phyloP scores from a whole-genome alignment of 1,140 invertebrate species.

The Hydropsyche tenuis region DNA sequence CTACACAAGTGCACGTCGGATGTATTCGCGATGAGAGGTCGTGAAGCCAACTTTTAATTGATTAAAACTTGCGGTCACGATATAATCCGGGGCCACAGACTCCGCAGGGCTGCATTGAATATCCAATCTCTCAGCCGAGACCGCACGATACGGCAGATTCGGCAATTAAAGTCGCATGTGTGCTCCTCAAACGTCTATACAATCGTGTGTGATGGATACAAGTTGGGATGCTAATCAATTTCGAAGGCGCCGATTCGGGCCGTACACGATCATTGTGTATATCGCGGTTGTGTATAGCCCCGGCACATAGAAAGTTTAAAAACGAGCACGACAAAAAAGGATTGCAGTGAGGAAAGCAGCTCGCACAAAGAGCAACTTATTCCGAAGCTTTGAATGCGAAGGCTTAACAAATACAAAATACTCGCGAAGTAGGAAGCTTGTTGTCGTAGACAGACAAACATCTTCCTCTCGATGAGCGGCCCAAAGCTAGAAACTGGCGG shows the following conservation, averaged over 20 bases:
- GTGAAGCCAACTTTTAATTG: constrained; percentile 50
- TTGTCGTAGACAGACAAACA: constrained; percentile 45
- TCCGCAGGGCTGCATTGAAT: constrained; percentile 31
- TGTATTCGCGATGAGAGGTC: constrained; percentile 46
- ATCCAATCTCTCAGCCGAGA: constrained; percentile 19
- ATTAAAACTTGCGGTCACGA: constrained; percentile 50
- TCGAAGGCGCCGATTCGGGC: background rate
- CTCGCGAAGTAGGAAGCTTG: constrained; percentile 44
- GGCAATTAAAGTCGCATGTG: background rate
- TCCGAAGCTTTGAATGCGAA: constrained; percentile 49
- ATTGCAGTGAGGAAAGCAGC: constrained; percentile 27
- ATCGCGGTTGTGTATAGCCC: background rate
- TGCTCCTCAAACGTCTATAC: background rate
- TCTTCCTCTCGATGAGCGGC: constrained; percentile 34
- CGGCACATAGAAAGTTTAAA: constrained; percentile 1
- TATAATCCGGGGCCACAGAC: constrained; percentile 36
- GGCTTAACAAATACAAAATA: constrained; percentile 50
- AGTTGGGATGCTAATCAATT: background rate
- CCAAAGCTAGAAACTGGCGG: constrained; percentile 30
- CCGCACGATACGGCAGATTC: too few species aligned
- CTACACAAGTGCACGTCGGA: background rate
- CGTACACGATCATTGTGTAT: too few species aligned
- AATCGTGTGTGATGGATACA: background rate
- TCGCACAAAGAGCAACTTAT: constrained; percentile 48
- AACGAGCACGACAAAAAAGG: background rate